phyloP scores from a whole-genome alignment of 2,888 invertebrate genomes.

The Cephonodes hylas region DNA sequence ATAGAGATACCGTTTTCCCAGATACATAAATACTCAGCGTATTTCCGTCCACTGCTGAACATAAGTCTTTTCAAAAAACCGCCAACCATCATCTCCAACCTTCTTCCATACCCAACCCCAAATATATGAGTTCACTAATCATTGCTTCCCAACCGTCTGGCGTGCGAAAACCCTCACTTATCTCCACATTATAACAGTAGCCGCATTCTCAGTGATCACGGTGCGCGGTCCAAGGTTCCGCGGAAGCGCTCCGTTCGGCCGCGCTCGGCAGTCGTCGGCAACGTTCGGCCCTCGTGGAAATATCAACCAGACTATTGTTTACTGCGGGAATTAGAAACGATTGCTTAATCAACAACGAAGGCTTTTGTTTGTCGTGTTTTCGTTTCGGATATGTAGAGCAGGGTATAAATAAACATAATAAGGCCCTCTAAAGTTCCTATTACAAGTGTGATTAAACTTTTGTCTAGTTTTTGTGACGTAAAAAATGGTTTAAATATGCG shows the following conservation, averaged over 20 bases:
- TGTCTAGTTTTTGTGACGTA: no score
- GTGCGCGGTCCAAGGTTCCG: conserved; percentile 8
- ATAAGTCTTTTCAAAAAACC: no score
- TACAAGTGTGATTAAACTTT: no score
- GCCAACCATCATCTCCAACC: no score
- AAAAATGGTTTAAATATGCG: no score
- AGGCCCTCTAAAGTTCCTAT: no score
- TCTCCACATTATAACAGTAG: neutral
- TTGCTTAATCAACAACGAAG: conserved; percentile 13
- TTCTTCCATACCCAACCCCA: no score
- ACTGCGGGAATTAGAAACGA: conserved; percentile 17
- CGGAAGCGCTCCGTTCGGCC: conserved; percentile 13
- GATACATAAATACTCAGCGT: no score
- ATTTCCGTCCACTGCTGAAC: no score
- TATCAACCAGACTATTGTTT: neutral
- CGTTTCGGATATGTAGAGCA: neutral
- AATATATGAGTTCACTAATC: neutral
- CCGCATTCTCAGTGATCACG: neutral
- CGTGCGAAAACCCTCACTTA: neutral
- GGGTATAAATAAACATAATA: no score
- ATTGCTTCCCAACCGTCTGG: neutral
- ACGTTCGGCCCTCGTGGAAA: conserved; percentile 21
- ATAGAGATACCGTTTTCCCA: no score
- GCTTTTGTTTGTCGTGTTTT: neutral
- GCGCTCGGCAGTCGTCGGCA: conserved; percentile 22